These are phyloP conservation scores for Chloroceryle aenea DNA, from an alignment of 2,113 vertebrate genomes.

Conservation along the genomic window DNA sequence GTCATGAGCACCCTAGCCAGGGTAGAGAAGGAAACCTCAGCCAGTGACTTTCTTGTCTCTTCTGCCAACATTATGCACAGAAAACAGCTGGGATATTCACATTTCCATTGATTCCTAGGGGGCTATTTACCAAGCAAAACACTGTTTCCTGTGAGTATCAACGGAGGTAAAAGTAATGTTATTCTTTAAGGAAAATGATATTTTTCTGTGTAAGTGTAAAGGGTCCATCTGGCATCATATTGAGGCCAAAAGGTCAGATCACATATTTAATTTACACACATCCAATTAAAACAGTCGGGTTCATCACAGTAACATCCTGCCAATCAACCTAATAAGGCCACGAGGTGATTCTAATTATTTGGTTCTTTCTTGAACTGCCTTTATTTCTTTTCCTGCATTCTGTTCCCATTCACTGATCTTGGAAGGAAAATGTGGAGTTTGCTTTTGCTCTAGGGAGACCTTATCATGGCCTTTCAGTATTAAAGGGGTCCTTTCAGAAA, in stretches of 20 bases:
- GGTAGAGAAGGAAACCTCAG: not conserved
- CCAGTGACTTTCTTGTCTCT: not conserved
- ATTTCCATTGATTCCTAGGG: not conserved
- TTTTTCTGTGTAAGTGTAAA: not conserved
- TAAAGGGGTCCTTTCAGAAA: not conserved
- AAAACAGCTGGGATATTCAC: not conserved
- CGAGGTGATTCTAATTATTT: not conserved
- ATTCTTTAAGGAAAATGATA: not conserved
- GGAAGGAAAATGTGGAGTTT: not conserved
- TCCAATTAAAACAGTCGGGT: not conserved
- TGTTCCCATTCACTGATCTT: not conserved
- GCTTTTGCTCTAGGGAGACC: not conserved
- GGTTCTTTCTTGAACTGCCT: not conserved
- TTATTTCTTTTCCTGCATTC: not conserved
- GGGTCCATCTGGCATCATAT: not conserved
- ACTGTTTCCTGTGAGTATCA: not conserved
- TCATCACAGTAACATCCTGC: not conserved
- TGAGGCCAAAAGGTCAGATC: not conserved
- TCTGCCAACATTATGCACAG: not conserved
- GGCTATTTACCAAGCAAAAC: not conserved
- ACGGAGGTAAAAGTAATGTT: not conserved
- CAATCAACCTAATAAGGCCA: not conserved
- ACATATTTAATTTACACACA: not conserved
- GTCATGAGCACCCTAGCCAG: not conserved
- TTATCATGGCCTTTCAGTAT: not conserved